These are phyloP conservation scores for Dasypogon diadema DNA, from an alignment of 2,888 invertebrate species.

Conservation along the genomic window DNA sequence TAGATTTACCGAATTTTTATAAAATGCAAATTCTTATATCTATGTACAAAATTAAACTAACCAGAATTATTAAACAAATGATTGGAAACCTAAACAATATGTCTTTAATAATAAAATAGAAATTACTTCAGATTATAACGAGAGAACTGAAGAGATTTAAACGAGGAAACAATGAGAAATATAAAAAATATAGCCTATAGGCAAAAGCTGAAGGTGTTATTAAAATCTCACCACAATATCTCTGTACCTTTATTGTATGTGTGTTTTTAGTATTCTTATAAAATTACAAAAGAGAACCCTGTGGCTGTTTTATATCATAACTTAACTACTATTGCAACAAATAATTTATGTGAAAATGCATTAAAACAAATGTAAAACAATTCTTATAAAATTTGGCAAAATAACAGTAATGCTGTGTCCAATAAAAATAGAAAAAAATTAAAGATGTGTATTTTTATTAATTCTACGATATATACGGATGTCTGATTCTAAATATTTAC, in stretches of 20 bases:
- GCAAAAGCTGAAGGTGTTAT: conserved; percentile 23
- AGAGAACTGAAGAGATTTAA: not conserved
- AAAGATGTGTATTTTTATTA: too few species aligned
- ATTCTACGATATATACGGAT: too few species aligned
- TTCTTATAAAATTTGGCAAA: conserved; percentile 45
- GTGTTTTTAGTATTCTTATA: conserved; percentile 53
- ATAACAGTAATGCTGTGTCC: conserved; percentile 48
- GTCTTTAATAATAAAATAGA: not conserved
- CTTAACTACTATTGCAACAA: conserved; percentile 40
- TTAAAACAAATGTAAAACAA: conserved; percentile 35
- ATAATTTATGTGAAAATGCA: conserved; percentile 39
- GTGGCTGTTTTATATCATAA: conserved; percentile 57
- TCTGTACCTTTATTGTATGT: conserved; percentile 55
- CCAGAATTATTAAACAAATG: conserved; percentile 24
- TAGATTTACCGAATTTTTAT: conserved; percentile 20
- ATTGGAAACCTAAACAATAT: conserved; percentile 24
- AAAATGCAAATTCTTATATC: conserved; percentile 38
- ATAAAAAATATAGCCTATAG: conserved; percentile 1
- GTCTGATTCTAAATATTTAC: too few species aligned
- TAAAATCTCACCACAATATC: conserved; percentile 46
- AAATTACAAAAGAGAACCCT: conserved; percentile 52
- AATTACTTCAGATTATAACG: conserved; percentile 7
- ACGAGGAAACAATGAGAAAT: not conserved
- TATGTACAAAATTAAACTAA: conserved; percentile 38
- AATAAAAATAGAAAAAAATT: conserved; percentile 42